Base-by-base conservation (phyloP, 2,888 invertebrate genomes). In the Pristionchus maxplancki region DNA sequence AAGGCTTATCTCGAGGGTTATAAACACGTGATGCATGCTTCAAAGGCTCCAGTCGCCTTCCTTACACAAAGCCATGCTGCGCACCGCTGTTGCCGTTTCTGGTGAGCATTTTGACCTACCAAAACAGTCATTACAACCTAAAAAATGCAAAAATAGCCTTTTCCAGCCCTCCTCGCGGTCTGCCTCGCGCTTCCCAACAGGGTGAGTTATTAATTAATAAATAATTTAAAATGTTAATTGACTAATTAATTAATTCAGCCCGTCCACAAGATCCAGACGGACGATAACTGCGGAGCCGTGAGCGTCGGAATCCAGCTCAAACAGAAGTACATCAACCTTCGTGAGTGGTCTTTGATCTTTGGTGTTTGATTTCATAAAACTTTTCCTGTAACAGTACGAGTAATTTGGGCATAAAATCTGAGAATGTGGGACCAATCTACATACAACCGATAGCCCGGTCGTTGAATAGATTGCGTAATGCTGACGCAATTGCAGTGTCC, bases 401-500 rank as follows among this genome's bases (percentile, higher is more conserved):
- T n/a, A n/a, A n/a, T n/a, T n/a, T n/a, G n/a, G n/a, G n/a, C n/a
- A n/a, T n/a, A n/a, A n/a, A n/a, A n/a, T n/a, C n/a, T n/a, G n/a
- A n/a, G n/a, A n/a, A n/a, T n/a, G n/a, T n/a, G n/a, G n/a, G n/a
- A n/a, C n/a, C n/a, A n/a, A n/a, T n/a, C n/a, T n/a, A n/a, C n/a
- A n/a, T n/a, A n/a, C n/a, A n/a, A n/a, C n/a, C n/a, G n/a, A n/a
- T n/a, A n/a, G n/a, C n/a, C n/a, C n/a, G n/a, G n/a, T n/a, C n/a
- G n/a, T n/a, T n/a, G n/a, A n/a, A n/a, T n/a, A n/a, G n/a, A n/a
- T n/a, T n/a, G n/a, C n/a, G 3, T 62, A 62, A 6, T 28, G 13
- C 37, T 71, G 71, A 71, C 37, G 71, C 31, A 15, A n/a, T 74
- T 48, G 9, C 78, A 88, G 81, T 81, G 15, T 44, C 85, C 87